Evolutionary conservation across 2,113 vertebrate genomes (phyloP).

Genomic region (Scatophagus argus): DNA sequence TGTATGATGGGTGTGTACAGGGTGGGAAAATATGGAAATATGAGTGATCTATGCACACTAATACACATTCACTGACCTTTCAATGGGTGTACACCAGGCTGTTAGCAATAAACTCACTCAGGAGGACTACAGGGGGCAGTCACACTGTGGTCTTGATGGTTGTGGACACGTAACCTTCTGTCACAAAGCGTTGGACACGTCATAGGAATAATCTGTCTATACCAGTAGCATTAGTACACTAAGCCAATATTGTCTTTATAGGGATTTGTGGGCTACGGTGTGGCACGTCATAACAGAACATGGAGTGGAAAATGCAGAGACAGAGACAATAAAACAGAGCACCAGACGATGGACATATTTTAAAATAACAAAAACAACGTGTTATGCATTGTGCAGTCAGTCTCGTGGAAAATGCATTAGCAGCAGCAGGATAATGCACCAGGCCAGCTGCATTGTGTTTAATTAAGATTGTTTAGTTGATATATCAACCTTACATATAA

Average conservation of each 20-base stretch:
- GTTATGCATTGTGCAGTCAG: neutral
- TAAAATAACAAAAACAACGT: neutral
- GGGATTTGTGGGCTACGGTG: too few species aligned
- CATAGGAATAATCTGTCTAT: neutral
- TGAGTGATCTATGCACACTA: neutral
- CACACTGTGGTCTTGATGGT: neutral
- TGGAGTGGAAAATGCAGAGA: neutral
- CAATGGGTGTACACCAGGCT: neutral
- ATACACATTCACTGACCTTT: neutral
- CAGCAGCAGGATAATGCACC: neutral
- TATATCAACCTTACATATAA: neutral
- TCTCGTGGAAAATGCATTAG: neutral
- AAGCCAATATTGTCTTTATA: too few species aligned
- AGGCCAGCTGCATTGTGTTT: neutral
- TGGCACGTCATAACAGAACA: too few species aligned
- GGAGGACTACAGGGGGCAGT: constrained; percentile 48
- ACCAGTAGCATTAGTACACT: too few species aligned
- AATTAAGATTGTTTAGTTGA: constrained; percentile 7
- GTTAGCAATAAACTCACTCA: neutral
- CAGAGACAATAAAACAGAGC: neutral
- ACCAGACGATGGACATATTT: neutral
- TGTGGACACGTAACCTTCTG: neutral
- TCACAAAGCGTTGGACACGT: neutral
- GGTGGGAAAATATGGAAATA: neutral
- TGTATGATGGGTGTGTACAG: neutral